These are phyloP conservation scores for Drosophila ironensis DNA, from an alignment of 1,140 invertebrate species.

Conservation along the genomic window DNA sequence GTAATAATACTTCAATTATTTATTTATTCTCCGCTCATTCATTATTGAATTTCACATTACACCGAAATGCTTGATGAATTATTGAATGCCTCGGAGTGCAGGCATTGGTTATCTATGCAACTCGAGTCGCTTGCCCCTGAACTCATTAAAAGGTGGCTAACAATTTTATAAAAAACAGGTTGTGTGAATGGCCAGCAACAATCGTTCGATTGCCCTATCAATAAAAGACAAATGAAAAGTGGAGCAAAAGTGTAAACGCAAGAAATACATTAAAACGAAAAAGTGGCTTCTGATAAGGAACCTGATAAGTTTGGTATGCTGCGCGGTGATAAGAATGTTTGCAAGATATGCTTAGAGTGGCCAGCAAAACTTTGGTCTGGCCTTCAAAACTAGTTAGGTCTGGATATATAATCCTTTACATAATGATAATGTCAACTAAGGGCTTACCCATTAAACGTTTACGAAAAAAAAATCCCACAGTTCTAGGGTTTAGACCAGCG, in stretches of 20 bases:
- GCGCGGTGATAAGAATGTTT: constrained; percentile 30
- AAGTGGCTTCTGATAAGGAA: constrained; percentile 24
- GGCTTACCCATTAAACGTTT: no score
- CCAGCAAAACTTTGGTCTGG: background rate
- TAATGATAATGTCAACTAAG: no score
- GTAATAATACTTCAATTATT: constrained; percentile 18
- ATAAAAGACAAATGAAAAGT: background rate
- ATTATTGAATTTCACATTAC: constrained; percentile 22
- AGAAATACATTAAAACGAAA: constrained; percentile 50
- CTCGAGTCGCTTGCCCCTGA: constrained; percentile 39
- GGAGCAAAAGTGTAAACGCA: constrained; percentile 27
- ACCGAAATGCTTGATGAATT: constrained; percentile 38
- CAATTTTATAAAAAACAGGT: constrained; percentile 13
- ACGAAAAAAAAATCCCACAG: no score
- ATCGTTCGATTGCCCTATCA: constrained; percentile 47
- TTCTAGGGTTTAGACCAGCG: no score
- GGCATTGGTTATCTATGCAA: constrained; percentile 21
- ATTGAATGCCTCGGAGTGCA: constrained; percentile 22
- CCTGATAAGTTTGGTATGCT: constrained; percentile 46
- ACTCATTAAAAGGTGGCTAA: constrained; percentile 41
- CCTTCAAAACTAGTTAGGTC: no score
- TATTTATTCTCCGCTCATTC: constrained; percentile 20
- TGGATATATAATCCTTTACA: no score
- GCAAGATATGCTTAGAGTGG: constrained; percentile 30
- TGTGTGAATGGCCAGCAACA: constrained; percentile 28